Percentiles rank a stretch among this genome's conserved stretches.
phyloP scores from a whole-genome alignment of 2,113 vertebrate species.

The Puma concolor region DNA sequence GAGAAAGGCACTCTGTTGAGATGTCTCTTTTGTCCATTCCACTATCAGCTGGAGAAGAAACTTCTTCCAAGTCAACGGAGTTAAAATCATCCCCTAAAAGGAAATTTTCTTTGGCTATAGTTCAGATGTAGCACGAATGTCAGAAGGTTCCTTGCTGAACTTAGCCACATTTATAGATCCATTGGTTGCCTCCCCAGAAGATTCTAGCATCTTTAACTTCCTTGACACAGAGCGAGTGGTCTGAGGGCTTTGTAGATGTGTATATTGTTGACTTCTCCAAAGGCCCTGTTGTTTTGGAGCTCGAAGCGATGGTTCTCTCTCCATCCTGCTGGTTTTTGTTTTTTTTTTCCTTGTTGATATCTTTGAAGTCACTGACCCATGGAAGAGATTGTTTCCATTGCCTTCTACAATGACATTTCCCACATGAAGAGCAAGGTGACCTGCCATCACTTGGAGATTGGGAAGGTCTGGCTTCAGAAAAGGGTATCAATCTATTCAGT shows the following conservation, averaged over 20 bases:
- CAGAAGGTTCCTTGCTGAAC: constrained; percentile 64
- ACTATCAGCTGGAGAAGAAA: constrained; percentile 57
- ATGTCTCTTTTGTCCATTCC: constrained; percentile 70
- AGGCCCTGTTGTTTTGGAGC: constrained; percentile 58
- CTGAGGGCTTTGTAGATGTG: constrained; percentile 65
- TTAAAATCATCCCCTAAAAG: constrained; percentile 74
- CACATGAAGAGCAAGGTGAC: constrained; percentile 98
- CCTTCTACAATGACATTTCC: constrained; percentile 96
- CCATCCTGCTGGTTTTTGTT: constrained; percentile 80
- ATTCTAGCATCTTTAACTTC: constrained; percentile 74
- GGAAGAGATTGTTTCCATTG: constrained; percentile 96
- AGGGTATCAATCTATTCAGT: constrained; percentile 95
- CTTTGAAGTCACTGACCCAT: constrained; percentile 98
- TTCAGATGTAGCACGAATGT: constrained; percentile 48
- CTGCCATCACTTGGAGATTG: constrained; percentile 97
- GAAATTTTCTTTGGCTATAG: constrained; percentile 85
- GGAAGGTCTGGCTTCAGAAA: constrained; percentile 96
- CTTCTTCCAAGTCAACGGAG: constrained; percentile 83
- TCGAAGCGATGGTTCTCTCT: constrained; percentile 58
- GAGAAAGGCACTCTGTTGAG: constrained; percentile 72
- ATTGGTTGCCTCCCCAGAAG: constrained; percentile 53
- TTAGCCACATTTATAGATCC: constrained; percentile 42
- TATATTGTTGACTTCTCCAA: constrained; percentile 80
- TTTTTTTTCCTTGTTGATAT: constrained; percentile 88
- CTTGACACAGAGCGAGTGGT: constrained; percentile 60